phyloP scores from a whole-genome alignment of 1,140 invertebrate genomes.

The Apocrypta bakeri region DNA sequence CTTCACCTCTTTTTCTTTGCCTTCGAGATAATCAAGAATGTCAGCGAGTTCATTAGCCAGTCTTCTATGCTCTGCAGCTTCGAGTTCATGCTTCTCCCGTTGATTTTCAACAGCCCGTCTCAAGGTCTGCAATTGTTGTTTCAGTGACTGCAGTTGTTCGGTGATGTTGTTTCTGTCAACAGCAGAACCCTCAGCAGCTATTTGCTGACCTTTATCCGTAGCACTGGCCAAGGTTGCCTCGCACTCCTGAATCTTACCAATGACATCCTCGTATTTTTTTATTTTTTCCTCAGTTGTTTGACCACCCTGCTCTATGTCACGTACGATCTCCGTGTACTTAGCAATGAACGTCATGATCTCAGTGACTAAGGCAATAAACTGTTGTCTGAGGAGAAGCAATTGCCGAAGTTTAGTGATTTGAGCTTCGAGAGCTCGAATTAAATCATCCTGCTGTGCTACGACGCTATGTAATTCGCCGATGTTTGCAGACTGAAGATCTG shows the following conservation, averaged over 20 bases:
- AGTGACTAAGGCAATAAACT: conserved; percentile 88
- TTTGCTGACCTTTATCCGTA: conserved; percentile 93
- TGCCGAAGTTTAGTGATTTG: conserved; percentile 87
- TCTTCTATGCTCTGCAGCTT: conserved; percentile 90
- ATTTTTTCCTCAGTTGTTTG: conserved; percentile 90
- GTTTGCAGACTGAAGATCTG: conserved; percentile 84
- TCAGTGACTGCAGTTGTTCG: conserved; percentile 89
- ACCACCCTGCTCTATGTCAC: conserved; percentile 87
- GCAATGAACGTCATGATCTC: conserved; percentile 91
- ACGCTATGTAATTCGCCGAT: conserved; percentile 86
- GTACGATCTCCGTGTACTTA: conserved; percentile 90
- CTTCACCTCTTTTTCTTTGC: conserved; percentile 88
- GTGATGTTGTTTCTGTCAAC: conserved; percentile 91
- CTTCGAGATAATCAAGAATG: conserved; percentile 88
- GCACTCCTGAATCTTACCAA: conserved; percentile 89
- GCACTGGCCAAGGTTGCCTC: conserved; percentile 90
- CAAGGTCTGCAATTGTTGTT: conserved; percentile 87
- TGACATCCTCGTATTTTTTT: conserved; percentile 87
- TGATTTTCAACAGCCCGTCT: conserved; percentile 89
- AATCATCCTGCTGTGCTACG: conserved; percentile 87
- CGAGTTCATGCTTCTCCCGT: conserved; percentile 88
- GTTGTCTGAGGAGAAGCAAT: conserved; percentile 86
- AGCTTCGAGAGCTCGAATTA: conserved; percentile 87
- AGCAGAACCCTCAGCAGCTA: conserved; percentile 89
- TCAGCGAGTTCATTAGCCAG: conserved; percentile 86